Evolutionary conservation across 1,140 invertebrate genomes (phyloP), one percentile per base, ranked within the genome.

Genomic region (Charaxes varanes): DNA sequence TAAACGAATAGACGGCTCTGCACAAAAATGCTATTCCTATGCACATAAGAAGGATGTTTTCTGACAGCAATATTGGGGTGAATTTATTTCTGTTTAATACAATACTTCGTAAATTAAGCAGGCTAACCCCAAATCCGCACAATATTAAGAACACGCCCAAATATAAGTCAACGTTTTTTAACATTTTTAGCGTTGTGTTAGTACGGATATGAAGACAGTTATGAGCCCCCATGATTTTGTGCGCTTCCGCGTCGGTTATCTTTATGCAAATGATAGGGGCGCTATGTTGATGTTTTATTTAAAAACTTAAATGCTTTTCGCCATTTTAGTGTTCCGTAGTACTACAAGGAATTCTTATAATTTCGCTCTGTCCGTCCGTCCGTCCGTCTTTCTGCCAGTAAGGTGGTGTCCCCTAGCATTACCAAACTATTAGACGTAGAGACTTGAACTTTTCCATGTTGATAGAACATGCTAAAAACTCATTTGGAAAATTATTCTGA

Each of bases 181-280:
- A 57, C 73, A 79, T 81, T 56, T 49, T 60, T 33, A 28, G 35
- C 33, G 41, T 37, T 3, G 33, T 18, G 17, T 40, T 10, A 22
- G 14, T 8, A 8, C 23, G 18, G 55, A 46, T 55, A 50, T 32
- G 41, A 17, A 17, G 26, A 27, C 22, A 48, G 37, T 38, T 37
- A 44, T 27, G 31, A 31, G 51, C 72, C 74, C 71, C 56, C 49
- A 78, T 78, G 41, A 35, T 49, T 59, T 60, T 35, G 48, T 41
- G 22, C 11, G 22, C 32, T 57, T 61, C 35, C 42, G 35, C 41
- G 26, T 33, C 16, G 13, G 19, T 43, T 79, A 77, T 79, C 77
- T 45, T 16, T 58, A 63, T 74, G 67, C 63, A 68, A 80, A 77
- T 63, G 64, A 79, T 82, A 57, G 58, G 72, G 78, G 78, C 36